phyloP scores from a whole-genome alignment of 2,888 invertebrate genomes.

The Heteromurus nitidus region DNA sequence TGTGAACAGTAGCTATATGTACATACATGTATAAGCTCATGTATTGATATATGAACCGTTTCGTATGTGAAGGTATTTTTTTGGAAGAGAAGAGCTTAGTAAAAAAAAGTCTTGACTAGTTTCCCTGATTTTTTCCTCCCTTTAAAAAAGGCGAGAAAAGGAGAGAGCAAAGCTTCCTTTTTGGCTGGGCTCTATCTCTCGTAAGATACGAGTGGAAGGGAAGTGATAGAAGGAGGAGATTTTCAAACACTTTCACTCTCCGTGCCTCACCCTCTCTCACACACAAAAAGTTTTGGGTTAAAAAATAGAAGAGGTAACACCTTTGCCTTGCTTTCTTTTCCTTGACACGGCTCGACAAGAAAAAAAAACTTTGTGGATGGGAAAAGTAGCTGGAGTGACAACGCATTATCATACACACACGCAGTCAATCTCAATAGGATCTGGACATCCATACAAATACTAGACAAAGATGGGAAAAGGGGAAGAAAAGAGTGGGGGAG shows the following conservation, averaged over 20 bases:
- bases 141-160: background rate
- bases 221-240: conserved; percentile 41
- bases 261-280: too few relatives aligned
- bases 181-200: too few relatives aligned
- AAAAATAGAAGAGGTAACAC: conserved; percentile 39
- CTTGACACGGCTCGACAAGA: background rate
- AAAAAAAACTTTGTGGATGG: background rate
- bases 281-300: background rate
- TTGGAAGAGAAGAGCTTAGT: background rate
- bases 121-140: background rate
- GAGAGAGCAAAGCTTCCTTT: background rate
- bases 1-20: too few relatives aligned
- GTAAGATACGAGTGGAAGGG: conserved; percentile 17
- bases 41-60: too few relatives aligned
- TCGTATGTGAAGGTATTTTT: background rate
- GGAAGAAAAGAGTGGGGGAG: background rate
- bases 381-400: background rate
- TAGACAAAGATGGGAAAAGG: background rate
- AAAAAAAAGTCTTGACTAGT: background rate
- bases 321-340: conserved; percentile 20
- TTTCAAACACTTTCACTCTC: conserved; percentile 47
- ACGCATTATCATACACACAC: background rate
- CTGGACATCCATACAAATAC: conserved; percentile 45
- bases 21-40: too few relatives aligned
- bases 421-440: conserved; percentile 42